Evolutionary conservation across 2,797 vertebrate species (phyloP).

Genomic region (Ptychadena robeensis): DNA sequence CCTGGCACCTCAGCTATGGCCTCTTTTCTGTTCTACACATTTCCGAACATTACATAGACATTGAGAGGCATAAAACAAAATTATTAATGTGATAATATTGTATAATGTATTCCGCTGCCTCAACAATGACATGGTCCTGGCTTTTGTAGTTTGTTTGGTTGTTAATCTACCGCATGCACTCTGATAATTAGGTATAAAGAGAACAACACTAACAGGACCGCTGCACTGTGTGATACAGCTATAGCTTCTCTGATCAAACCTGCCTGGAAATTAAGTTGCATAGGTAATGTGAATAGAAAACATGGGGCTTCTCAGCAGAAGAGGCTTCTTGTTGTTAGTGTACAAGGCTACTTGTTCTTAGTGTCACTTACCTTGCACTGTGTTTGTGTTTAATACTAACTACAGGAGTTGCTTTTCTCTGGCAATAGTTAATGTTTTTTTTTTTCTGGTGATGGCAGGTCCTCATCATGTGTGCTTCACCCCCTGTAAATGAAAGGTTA

Average conservation of each 20-base stretch:
- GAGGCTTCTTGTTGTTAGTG: too few species aligned
- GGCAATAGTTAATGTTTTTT: too few species aligned
- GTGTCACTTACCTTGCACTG: too few species aligned
- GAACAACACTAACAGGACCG: too few species aligned
- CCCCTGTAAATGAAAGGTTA: too few species aligned
- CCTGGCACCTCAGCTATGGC: constrained; percentile 62
- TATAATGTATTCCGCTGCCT: constrained; percentile 32
- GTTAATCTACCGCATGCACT: not conserved
- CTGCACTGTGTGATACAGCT: not conserved
- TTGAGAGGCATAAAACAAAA: constrained; percentile 26
- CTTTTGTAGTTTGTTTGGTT: constrained; percentile 35
- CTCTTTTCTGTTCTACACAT: constrained; percentile 54
- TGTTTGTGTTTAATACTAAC: too few species aligned
- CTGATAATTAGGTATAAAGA: not conserved
- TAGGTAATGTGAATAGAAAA: too few species aligned
- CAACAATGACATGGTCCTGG: not conserved
- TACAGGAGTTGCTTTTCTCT: too few species aligned
- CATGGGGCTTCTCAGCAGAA: too few species aligned
- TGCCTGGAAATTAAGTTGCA: not conserved
- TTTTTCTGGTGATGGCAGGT: too few species aligned
- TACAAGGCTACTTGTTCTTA: too few species aligned
- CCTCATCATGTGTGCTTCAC: too few species aligned
- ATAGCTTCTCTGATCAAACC: not conserved
- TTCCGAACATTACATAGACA: constrained; percentile 20
- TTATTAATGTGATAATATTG: constrained; percentile 19